phyloP scores from a whole-genome alignment of 92 coral and sea anemone genomes.

The Meandrina meandrites region DNA sequence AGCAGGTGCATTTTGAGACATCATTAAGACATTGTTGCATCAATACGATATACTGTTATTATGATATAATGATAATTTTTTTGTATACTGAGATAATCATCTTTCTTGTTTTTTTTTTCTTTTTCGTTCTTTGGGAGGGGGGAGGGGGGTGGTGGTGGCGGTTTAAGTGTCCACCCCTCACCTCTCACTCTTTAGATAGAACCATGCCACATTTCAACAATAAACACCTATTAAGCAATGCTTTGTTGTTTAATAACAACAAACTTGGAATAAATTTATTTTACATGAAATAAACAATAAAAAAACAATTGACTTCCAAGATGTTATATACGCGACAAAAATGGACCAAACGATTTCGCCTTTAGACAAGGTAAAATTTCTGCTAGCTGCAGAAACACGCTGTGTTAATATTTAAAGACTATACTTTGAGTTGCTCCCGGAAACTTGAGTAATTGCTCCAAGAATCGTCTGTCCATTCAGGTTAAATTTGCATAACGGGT shows the following conservation, averaged over 20 bases:
- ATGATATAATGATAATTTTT: no score
- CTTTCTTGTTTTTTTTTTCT: no score
- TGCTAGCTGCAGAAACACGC: conserved; percentile 7
- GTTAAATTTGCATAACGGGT: conserved; percentile 27
- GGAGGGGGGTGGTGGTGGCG: no score
- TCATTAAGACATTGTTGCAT: no score
- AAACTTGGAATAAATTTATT: neutral
- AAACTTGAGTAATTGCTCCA: neutral
- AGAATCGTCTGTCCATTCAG: neutral
- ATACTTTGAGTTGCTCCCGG: neutral
- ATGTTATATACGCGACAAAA: neutral
- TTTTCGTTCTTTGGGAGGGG: no score
- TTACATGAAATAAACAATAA: neutral
- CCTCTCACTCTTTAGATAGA: no score
- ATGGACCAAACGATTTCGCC: neutral
- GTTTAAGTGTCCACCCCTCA: no score
- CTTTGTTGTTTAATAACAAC: conserved; percentile 13
- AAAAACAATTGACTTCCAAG: conserved; percentile 6
- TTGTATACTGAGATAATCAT: no score
- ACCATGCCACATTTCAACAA: no score
- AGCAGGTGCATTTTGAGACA: neutral
- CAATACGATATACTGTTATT: no score
- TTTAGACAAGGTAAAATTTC: neutral
- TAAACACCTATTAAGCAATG: neutral
- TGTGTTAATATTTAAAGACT: conserved; percentile 29